Percentiles rank a stretch among this genome's conserved stretches.
Evolutionary conservation across 2,797 vertebrate genomes (phyloP).

Genomic region (Brotogeris chrysoptera): DNA sequence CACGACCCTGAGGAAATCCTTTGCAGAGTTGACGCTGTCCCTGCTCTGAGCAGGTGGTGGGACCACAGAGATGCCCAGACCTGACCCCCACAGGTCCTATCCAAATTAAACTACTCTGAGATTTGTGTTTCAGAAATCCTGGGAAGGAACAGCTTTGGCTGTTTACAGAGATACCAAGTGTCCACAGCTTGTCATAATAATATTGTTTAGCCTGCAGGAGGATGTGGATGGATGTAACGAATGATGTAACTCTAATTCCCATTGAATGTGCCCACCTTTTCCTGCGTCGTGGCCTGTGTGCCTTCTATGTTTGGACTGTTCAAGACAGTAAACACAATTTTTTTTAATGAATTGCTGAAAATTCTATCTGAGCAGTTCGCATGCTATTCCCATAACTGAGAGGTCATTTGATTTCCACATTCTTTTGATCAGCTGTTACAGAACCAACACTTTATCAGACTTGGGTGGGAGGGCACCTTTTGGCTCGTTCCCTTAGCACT

Average conservation of each 20-base stretch:
- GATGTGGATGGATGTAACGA: neutral
- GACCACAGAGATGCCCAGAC: neutral
- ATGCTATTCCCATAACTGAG: neutral
- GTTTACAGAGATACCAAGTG: neutral
- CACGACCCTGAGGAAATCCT: neutral
- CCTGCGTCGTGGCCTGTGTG: neutral
- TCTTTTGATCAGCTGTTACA: neutral
- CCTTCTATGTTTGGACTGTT: neutral
- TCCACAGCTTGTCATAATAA: neutral
- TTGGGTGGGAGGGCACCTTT: neutral
- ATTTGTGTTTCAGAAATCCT: neutral
- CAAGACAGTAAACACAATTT: neutral
- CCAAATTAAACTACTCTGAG: neutral
- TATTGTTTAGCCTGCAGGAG: neutral
- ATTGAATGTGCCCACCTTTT: neutral
- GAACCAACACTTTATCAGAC: neutral
- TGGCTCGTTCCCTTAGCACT: neutral
- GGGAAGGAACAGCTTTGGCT: neutral
- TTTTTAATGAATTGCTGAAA: neutral
- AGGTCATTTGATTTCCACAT: neutral
- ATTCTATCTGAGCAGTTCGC: neutral
- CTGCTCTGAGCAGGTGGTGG: neutral
- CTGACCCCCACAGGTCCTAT: neutral
- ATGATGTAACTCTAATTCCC: neutral
- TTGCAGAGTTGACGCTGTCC: rapidly evolving